phyloP scores from a whole-genome alignment of 2,113 vertebrate genomes.

The Camelus dromedarius region DNA sequence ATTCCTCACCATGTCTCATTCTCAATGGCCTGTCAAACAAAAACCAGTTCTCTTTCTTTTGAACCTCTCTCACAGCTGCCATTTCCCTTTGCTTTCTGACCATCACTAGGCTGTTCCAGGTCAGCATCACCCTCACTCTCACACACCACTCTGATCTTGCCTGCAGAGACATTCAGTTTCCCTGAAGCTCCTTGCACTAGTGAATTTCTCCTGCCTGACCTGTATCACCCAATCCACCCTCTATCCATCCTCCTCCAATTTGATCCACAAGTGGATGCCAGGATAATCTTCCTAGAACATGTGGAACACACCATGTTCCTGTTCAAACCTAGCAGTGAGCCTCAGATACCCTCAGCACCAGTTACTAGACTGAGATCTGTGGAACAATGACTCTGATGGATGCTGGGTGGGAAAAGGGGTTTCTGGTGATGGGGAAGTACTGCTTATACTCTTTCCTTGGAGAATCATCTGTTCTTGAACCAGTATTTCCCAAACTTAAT shows the following conservation, averaged over 20 bases:
- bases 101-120: not conserved
- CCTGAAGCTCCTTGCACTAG: not conserved
- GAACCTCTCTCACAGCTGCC: not conserved
- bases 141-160: not conserved
- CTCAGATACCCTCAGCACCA: not conserved
- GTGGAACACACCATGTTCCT: not conserved
- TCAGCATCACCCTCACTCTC: not conserved
- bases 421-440: not conserved
- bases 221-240: too few relatives aligned
- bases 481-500: not conserved
- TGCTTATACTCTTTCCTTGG: not conserved
- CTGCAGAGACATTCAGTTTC: not conserved
- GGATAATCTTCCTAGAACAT: not conserved
- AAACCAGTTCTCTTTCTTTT: not conserved
- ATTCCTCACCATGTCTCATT: not conserved
- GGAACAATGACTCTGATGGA: not conserved
- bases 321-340: not conserved
- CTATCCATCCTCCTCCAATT: not conserved
- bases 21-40: not conserved
- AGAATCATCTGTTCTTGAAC: not conserved
- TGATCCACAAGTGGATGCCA: rapidly evolving
- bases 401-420: not conserved
- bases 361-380: not conserved
- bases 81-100: not conserved
- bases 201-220: not conserved